Base-by-base conservation (phyloP, 2,888 invertebrate species). In the Drosophila subquinaria region DNA sequence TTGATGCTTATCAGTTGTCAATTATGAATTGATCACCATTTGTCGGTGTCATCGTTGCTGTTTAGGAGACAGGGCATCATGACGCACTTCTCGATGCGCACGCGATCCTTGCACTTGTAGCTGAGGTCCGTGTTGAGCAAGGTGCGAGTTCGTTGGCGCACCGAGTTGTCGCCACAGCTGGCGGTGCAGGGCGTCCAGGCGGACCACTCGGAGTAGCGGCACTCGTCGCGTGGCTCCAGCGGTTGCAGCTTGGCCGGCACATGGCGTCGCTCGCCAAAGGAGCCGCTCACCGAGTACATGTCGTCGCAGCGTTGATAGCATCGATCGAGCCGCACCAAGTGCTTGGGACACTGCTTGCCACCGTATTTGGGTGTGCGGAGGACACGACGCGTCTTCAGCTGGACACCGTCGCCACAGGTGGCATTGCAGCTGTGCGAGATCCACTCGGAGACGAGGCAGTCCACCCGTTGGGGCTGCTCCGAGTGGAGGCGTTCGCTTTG, bases 101-200 rank as follows among this genome's bases (percentile, higher is more conserved):
- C 91, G 2, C 93, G 87, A 77, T 93, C 92, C 64, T 90, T 90
- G 76, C 93, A 93, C 70, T 92, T 92, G 70, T 85, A 91, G 64
- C 87, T 92, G 33, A 92, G 64, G 27, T 91, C 92, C 0, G 90
- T 86, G 61, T 92, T 93, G 15, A 92, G 73, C 4, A 93, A 74
- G 3, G 93, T 92, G 40, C 95, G 92, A 0, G 94, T 94, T 52
- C 94, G 92, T 75, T 94, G 94, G 40, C 94, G 93, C 27, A 94
- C 93, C 0, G 94, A 93, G 68, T 93, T 92, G 11, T 93, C 90
- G 1, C 96, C 96, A 87, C 96, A 96, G 2, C 94, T 94, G 6
- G 94, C 94, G 0, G 95, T 94, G 89, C 96, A 96, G 0, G 95
- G 94, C 4, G 95, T 94, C 96, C 96, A 96, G 9, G 94, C 93